Evolutionary conservation across 53 echinoderm and acorn worm genomes (phyloP).

Genomic region (Hippasteria phrygiana): DNA sequence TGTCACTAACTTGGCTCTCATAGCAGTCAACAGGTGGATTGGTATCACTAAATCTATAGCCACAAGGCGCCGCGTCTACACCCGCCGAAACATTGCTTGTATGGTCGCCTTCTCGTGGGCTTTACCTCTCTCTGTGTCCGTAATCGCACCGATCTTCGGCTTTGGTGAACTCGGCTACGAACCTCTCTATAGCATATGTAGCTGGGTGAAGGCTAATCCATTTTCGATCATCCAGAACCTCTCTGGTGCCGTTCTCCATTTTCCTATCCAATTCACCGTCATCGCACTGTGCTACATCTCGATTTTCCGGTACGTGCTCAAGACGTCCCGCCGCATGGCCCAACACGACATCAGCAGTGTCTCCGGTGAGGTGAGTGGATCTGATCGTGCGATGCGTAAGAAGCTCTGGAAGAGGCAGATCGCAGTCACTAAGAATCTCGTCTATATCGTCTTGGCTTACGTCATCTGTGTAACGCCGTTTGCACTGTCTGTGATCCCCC

Average conservation of each 20-base stretch:
- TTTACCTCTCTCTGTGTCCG: slow-evolving; percentile 63
- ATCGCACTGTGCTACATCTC: slow-evolving; percentile 51
- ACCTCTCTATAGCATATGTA: slow-evolving; percentile 51
- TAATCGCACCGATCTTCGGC: slow-evolving; percentile 46
- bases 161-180: slow-evolving; percentile 66
- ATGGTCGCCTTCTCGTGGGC: slow-evolving; percentile 46
- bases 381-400: not conserved
- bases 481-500: slow-evolving; percentile 30
- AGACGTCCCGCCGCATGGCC: not conserved
- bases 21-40: slow-evolving; percentile 35
- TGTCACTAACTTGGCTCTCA: slow-evolving; percentile 20
- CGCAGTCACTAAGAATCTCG: slow-evolving; percentile 73
- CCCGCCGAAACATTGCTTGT: slow-evolving; percentile 7
- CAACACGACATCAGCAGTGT: not conserved
- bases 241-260: slow-evolving; percentile 27
- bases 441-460: slow-evolving; percentile 76
- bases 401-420: slow-evolving; percentile 53
- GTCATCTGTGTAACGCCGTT: slow-evolving; percentile 72
- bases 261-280: slow-evolving; percentile 30
- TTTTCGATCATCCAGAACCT: slow-evolving; percentile 37
- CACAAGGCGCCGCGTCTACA: slow-evolving; percentile 28
- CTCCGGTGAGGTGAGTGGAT: not conserved
- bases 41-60: slow-evolving; percentile 25
- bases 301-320: slow-evolving; percentile 59
- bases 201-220: not conserved